Percentiles rank a stretch among this genome's conserved stretches.
These are phyloP conservation scores for Echinometra lucunter DNA, from an alignment of 53 echinoderm and acorn worm genomes.

Conservation along the genomic window DNA sequence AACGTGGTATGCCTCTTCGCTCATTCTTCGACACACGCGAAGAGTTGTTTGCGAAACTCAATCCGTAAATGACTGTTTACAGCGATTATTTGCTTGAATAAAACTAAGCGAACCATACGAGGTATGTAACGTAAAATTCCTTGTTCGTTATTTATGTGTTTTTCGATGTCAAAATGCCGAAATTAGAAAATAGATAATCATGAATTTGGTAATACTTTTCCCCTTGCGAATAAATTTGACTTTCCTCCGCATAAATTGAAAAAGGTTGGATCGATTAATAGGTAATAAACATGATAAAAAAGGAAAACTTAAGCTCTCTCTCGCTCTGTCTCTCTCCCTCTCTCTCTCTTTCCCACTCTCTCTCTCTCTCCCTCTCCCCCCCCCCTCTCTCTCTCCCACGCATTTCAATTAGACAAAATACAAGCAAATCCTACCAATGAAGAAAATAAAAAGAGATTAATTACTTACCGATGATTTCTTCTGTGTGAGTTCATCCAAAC, in stretches of 20 bases:
- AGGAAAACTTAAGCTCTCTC: no score
- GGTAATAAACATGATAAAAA: no score
- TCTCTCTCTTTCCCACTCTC: neutral
- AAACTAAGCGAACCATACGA: neutral
- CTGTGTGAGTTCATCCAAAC: neutral
- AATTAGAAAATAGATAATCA: neutral
- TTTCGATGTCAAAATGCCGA: neutral
- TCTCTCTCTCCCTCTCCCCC: neutral
- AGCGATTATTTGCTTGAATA: neutral
- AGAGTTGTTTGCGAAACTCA: conserved; percentile 1
- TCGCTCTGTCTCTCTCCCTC: no score
- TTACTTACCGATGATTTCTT: neutral
- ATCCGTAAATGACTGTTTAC: conserved; percentile 19
- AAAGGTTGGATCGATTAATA: no score
- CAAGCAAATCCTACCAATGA: neutral
- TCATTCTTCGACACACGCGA: neutral
- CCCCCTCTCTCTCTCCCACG: no score
- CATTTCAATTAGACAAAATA: no score
- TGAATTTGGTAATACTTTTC: no score
- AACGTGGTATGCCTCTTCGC: conserved; percentile 4
- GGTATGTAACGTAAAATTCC: neutral
- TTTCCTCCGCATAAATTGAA: no score
- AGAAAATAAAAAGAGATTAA: neutral
- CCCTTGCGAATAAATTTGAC: no score
- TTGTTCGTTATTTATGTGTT: no score